These are phyloP conservation scores for Notechis scutatus DNA, from an alignment of 2,113 vertebrate species.

Conservation along the genomic window DNA sequence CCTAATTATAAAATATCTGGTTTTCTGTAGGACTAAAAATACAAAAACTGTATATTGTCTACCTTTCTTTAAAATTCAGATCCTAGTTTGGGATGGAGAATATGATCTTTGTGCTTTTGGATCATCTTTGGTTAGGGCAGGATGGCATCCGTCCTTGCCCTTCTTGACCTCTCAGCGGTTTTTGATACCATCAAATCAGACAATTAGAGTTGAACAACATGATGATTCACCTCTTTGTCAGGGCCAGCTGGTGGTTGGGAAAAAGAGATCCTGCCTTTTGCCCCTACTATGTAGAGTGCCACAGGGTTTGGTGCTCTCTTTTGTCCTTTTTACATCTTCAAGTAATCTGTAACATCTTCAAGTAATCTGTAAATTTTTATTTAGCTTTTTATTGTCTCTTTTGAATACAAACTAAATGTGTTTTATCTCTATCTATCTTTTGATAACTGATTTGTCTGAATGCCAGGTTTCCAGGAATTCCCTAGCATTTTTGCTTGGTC, in stretches of 20 bases:
- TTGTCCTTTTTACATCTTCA: background rate
- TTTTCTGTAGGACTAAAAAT: background rate
- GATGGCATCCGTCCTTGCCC: background rate
- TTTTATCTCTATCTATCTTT: background rate
- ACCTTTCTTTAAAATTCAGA: background rate
- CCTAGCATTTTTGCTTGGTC: background rate
- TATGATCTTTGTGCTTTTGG: background rate
- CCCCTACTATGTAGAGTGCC: background rate
- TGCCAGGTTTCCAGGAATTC: background rate
- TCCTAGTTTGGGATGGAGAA: background rate
- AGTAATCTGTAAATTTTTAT: background rate
- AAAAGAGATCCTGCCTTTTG: background rate
- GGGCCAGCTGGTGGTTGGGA: background rate
- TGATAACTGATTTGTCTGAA: background rate
- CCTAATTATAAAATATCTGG: background rate
- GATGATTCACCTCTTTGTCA: background rate
- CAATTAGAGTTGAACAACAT: background rate
- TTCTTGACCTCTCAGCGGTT: background rate
- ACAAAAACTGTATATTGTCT: background rate
- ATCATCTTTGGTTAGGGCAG: background rate
- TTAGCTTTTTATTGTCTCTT: background rate
- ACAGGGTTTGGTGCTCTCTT: background rate
- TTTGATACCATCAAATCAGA: background rate
- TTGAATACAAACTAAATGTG: background rate
- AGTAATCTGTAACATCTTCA: background rate